Evolutionary conservation across 2,888 invertebrate genomes (phyloP).

Genomic region (Pemphredon lugubris): DNA sequence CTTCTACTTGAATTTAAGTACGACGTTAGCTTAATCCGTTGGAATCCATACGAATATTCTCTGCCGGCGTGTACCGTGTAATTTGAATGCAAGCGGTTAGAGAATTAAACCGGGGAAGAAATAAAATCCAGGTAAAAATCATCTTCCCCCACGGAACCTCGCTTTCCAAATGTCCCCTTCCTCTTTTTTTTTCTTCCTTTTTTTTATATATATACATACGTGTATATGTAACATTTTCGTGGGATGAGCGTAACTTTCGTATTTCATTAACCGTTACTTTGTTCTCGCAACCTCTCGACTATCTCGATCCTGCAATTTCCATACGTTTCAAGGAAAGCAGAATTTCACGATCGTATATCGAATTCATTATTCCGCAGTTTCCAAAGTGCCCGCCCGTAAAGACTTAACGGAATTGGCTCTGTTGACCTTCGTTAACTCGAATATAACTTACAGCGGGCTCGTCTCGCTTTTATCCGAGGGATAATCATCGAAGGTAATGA

Average conservation of each 20-base stretch:
- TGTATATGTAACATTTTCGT: no score
- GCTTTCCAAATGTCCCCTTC: no score
- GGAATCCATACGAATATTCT: slow-evolving; percentile 42
- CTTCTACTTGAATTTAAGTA: slow-evolving; percentile 43
- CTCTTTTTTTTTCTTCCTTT: no score
- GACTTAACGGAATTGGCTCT: slow-evolving; percentile 20
- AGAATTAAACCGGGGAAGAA: slow-evolving; percentile 23
- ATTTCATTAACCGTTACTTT: no score
- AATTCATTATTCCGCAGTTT: slow-evolving; percentile 4
- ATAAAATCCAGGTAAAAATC: slow-evolving; percentile 16
- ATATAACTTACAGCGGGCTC: slow-evolving; percentile 30
- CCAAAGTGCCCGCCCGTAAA: slow-evolving; percentile 9
- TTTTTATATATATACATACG: no score
- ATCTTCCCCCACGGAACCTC: neutral
- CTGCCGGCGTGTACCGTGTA: slow-evolving; percentile 18
- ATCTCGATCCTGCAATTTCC: no score
- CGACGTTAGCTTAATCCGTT: slow-evolving; percentile 29
- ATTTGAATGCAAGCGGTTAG: slow-evolving; percentile 17
- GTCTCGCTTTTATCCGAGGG: slow-evolving; percentile 46
- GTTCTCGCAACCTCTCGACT: no score
- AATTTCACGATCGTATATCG: neutral
- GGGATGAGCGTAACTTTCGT: neutral
- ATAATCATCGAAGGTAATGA: slow-evolving; percentile 52
- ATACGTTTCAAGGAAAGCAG: no score
- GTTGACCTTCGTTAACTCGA: slow-evolving; percentile 40